Evolutionary conservation across 1,140 invertebrate genomes (phyloP).

Genomic region (Eurosta solidaginis): DNA sequence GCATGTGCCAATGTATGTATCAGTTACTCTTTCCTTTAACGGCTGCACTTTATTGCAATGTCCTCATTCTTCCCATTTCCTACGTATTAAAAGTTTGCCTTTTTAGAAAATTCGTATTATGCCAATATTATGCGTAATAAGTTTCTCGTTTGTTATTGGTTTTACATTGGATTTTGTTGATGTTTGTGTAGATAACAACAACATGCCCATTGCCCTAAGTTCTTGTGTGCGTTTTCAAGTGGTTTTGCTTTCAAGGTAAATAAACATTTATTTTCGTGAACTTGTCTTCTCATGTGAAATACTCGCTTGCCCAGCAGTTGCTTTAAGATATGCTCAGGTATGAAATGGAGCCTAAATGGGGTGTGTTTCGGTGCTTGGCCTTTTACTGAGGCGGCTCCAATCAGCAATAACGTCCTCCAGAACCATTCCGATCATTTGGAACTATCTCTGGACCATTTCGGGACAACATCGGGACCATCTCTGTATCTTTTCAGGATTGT

Average conservation of each 20-base stretch:
- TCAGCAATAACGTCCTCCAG: too few relatives aligned
- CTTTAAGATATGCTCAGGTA: too few relatives aligned
- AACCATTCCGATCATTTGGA: too few relatives aligned
- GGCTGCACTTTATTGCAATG: neutral
- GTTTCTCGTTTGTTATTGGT: neutral
- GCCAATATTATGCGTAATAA: neutral
- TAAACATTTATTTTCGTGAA: neutral
- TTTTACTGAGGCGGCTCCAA: too few relatives aligned
- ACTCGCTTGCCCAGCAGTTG: too few relatives aligned
- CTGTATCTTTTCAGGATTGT: too few relatives aligned
- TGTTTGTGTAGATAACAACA: neutral
- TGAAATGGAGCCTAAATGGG: too few relatives aligned
- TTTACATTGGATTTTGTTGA: neutral
- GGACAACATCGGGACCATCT: too few relatives aligned
- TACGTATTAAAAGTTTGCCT: neutral
- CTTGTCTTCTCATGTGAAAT: too few relatives aligned
- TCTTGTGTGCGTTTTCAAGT: constrained; percentile 2
- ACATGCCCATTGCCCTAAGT: neutral
- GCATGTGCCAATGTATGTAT: too few relatives aligned
- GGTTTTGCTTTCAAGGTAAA: constrained; percentile 1
- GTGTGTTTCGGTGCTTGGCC: too few relatives aligned
- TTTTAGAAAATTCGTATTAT: constrained; percentile 9
- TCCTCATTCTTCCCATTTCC: neutral
- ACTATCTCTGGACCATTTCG: too few relatives aligned
- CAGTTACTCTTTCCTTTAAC: neutral